A percentile compares a stretch with the other conserved stretches of the same genome.
Evolutionary conservation across 1,140 invertebrate genomes (phyloP).

Genomic region (Microplitis mediator): DNA sequence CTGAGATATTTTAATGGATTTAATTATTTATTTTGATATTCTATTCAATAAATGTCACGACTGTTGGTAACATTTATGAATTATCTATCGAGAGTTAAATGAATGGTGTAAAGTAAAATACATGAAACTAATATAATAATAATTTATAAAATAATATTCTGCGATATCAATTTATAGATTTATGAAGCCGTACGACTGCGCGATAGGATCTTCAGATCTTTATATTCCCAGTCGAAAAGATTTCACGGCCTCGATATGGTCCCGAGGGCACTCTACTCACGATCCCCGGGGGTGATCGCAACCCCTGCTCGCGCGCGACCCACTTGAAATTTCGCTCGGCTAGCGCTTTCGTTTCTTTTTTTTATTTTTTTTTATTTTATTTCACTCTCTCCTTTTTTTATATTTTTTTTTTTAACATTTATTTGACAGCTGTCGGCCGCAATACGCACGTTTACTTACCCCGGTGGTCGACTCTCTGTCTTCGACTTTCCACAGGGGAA

Average conservation of each 20-base stretch:
- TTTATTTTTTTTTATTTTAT: too few species aligned
- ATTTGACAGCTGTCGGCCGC: constrained; percentile 63
- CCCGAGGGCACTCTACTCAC: constrained; percentile 25
- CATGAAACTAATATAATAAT: too few species aligned
- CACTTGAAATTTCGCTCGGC: constrained; percentile 61
- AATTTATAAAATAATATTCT: too few species aligned
- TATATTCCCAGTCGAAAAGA: constrained; percentile 14
- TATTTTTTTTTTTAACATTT: constrained; percentile 56
- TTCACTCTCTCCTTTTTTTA: too few species aligned
- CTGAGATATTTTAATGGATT: too few species aligned
- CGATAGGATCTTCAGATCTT: not conserved
- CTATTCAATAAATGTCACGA: too few species aligned
- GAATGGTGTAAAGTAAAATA: too few species aligned
- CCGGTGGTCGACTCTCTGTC: constrained; percentile 26
- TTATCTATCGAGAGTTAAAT: too few species aligned
- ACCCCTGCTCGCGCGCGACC: constrained; percentile 37
- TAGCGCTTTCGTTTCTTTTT: constrained; percentile 46
- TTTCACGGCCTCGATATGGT: constrained; percentile 16
- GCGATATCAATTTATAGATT: constrained; percentile 16
- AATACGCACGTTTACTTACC: constrained; percentile 45
- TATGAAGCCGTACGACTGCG: not conserved
- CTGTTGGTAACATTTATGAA: too few species aligned
- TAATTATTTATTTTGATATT: too few species aligned
- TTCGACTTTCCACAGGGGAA: constrained; percentile 26
- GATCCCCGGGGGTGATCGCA: constrained; percentile 27